Conservation (phyloP, 2,797 vertebrate genomes). For the Rhinatrema bivittatum region DNA sequence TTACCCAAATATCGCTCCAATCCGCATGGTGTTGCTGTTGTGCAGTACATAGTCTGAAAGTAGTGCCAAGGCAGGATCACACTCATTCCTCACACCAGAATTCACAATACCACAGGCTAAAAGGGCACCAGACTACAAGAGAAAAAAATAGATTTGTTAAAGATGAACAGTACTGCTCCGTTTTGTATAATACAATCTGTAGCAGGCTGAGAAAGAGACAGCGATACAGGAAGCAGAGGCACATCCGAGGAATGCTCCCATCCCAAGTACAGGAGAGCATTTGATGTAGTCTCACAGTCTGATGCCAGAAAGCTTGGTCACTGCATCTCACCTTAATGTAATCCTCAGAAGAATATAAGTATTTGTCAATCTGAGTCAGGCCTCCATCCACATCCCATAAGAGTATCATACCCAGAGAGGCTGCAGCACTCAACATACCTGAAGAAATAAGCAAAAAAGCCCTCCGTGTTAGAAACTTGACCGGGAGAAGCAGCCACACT, state of each 20-base stretch:
- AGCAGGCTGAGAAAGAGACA: not conserved
- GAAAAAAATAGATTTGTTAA: not conserved
- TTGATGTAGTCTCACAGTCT: too few species aligned
- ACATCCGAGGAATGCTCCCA: not conserved
- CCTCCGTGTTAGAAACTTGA: not conserved
- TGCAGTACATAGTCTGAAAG: constrained; percentile 95
- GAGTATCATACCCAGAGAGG: constrained; percentile 91
- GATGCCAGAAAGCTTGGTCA: too few species aligned
- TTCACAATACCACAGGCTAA: constrained; percentile 96
- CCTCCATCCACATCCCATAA: constrained; percentile 96
- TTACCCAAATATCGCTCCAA: constrained; percentile 97
- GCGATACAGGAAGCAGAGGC: not conserved
- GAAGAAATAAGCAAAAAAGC: constrained; percentile 2
- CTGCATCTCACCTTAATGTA: constrained; percentile 86
- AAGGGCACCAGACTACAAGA: constrained; percentile 84
- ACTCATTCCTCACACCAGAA: constrained; percentile 94
- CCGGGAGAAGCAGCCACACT: not conserved
- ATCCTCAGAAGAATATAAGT: constrained; percentile 95
- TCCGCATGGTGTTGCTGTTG: constrained; percentile 96
- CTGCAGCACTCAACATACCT: constrained; percentile 97
- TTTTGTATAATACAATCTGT: too few species aligned
- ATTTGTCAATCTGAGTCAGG: constrained; percentile 96
- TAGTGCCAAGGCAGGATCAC: constrained; percentile 90
- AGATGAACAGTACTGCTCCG: too few species aligned
- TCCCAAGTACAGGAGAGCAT: too few species aligned